Evolutionary conservation across 2,888 invertebrate genomes (phyloP).

Genomic region (Seladonia tumulorum): DNA sequence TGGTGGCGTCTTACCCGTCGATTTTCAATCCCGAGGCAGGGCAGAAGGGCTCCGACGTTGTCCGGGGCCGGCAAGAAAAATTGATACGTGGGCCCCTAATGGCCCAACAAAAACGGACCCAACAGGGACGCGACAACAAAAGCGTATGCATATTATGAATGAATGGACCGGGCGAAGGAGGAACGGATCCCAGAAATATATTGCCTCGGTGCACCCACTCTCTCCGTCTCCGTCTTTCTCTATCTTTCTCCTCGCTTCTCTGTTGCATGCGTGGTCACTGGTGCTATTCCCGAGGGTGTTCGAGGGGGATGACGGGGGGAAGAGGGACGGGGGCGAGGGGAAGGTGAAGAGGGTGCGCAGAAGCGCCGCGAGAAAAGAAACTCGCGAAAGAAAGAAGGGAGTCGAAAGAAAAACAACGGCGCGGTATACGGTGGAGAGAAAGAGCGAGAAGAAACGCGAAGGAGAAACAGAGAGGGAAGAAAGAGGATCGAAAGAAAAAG

Average conservation of each 20-base stretch:
- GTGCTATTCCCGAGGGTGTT: neutral
- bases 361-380: slow-evolving; percentile 40
- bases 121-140: slow-evolving; percentile 81
- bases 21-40: slow-evolving; percentile 41
- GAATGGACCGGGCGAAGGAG: slow-evolving; percentile 79
- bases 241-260: slow-evolving; percentile 62
- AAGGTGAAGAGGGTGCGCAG: slow-evolving; percentile 27
- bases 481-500: slow-evolving; percentile 41
- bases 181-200: slow-evolving; percentile 81
- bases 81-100: slow-evolving; percentile 82
- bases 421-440: slow-evolving; percentile 14
- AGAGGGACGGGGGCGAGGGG: neutral
- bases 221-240: neutral
- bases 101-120: slow-evolving; percentile 80
- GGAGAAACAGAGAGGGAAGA: slow-evolving; percentile 38
- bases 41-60: slow-evolving; percentile 56
- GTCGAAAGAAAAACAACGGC: slow-evolving; percentile 51
- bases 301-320: slow-evolving; percentile 29
- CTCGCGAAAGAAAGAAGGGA: slow-evolving; percentile 33
- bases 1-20: slow-evolving; percentile 4
- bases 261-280: slow-evolving; percentile 73
- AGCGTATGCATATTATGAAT: slow-evolving; percentile 82
- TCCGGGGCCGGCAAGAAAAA: slow-evolving; percentile 76
- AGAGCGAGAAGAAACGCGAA: neutral
- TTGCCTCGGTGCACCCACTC: slow-evolving; percentile 80